These are phyloP conservation scores for Platycheirus rosarum DNA, from an alignment of 2,888 invertebrate genomes.

Conservation along the genomic window DNA sequence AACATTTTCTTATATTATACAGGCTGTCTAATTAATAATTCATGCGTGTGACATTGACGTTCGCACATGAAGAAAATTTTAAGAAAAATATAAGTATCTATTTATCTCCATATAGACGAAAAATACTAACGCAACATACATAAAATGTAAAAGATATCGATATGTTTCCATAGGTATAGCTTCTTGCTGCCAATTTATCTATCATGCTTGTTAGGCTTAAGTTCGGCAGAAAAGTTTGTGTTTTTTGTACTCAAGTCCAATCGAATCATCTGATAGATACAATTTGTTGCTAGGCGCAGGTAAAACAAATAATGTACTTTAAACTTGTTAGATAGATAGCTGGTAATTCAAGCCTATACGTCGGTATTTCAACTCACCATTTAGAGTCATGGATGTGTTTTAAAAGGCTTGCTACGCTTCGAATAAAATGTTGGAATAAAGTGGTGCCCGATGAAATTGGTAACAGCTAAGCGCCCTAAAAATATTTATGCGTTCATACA, in stretches of 20 bases:
- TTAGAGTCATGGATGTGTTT: conserved; percentile 5
- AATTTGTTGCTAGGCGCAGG: conserved; percentile 51
- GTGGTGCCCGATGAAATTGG: neutral
- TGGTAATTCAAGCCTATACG: conserved; percentile 17
- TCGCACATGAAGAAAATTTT: conserved; percentile 48
- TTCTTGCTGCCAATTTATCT: conserved; percentile 25
- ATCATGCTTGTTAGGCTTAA: conserved; percentile 45
- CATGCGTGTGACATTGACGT: conserved; percentile 62
- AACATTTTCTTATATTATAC: conserved; percentile 27
- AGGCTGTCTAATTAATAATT: conserved; percentile 67
- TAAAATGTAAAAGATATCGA: neutral
- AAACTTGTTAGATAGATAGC: conserved; percentile 25
- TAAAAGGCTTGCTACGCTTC: conserved; percentile 2
- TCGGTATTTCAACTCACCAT: conserved; percentile 23
- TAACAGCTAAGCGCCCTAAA: conserved; percentile 17
- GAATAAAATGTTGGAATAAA: conserved; percentile 1
- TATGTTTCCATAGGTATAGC: conserved; percentile 3
- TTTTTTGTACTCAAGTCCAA: conserved; percentile 36
- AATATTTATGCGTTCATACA: conserved; percentile 8
- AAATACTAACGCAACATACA: neutral
- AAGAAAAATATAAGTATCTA: conserved; percentile 15
- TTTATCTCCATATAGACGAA: neutral
- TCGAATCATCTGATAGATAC: conserved; percentile 50
- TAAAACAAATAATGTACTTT: conserved; percentile 38
- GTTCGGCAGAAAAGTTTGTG: conserved; percentile 24